Conservation (phyloP, 2,113 vertebrate species). For the Oreochromis aureus region DNA sequence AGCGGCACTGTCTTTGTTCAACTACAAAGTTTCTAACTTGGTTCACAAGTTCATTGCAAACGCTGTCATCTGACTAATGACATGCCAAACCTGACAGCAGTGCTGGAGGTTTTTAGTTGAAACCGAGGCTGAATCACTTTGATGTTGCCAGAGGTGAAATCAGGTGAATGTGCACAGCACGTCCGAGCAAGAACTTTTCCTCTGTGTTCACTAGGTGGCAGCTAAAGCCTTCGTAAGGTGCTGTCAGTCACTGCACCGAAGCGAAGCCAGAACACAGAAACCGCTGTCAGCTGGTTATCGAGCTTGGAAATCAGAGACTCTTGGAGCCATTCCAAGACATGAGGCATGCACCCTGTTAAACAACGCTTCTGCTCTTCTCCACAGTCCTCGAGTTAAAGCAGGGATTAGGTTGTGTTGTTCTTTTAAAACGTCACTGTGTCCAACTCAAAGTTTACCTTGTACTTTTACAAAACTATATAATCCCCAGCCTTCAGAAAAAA, state of each 20-base stretch:
- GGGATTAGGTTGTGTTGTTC: not conserved
- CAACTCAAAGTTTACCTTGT: not conserved
- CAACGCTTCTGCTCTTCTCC: not conserved
- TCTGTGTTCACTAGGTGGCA: conserved; percentile 11
- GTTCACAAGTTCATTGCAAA: not conserved
- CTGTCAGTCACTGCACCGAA: not conserved
- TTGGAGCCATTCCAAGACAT: not conserved
- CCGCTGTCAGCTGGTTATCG: not conserved
- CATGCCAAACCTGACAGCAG: not conserved
- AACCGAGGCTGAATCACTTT: not conserved
- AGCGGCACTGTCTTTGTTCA: not conserved
- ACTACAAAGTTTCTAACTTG: not conserved
- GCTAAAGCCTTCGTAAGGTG: not conserved
- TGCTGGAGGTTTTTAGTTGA: not conserved
- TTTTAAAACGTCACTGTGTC: not conserved
- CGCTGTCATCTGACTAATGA: not conserved
- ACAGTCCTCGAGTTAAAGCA: not conserved
- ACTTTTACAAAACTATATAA: not conserved
- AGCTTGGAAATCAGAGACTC: not conserved
- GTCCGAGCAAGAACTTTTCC: not conserved
- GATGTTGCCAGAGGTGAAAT: not conserved
- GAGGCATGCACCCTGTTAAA: not conserved
- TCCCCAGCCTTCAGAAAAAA: not conserved
- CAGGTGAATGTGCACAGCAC: not conserved
- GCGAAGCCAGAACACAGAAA: not conserved